Evolutionary conservation across 2,888 invertebrate species (phyloP), one percentile per base, ranked within the genome.

Genomic region (Smittia aterrima): DNA sequence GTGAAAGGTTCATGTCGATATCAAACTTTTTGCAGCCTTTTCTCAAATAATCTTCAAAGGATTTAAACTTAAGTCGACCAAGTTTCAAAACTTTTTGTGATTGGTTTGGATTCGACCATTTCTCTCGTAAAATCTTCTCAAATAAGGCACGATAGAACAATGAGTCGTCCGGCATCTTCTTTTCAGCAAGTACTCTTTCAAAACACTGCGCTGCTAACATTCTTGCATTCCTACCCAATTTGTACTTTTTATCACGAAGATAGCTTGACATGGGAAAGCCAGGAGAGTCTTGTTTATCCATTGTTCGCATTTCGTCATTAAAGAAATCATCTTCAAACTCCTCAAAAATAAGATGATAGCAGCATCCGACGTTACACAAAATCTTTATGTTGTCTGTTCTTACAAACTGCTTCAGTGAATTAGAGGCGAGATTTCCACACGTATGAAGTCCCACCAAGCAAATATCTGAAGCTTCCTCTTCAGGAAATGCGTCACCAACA

Each of bases 191-290:
- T 54, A 90, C 88, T 76, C 93, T 85, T 76, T 92, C 90, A n/a
- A 92, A 84, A 0, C 93, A 90, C 80, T 96, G 95, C 0, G 92
- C 89, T 0, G 93, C 92, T 47, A 95, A 81, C 92, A 95, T 95
- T 75, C 93, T 86, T 0, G 93, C 92, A 81, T 92, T 92, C 66
- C 91, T 85, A 0, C 92, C 91, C 11, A 94, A 79, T 53, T 77
- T 78, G 76, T 85, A 83, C 53, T 84, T 80, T 32, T 81, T 82
- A 77, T 85, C 82, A 78, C 80, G 84, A 54, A 92, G 82, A 81
- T 84, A 86, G 2, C 83, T 77, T 58, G 91, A 90, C 83, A 92
- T 83, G 0, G 92, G 93, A 79, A 92, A 92, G 0, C 90, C 90
- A 20, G 77, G 77, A 0, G 79, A 80, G 0, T 77, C 78, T 75